These are phyloP conservation scores for Trissolcus brochymenae DNA, from an alignment of 2,888 invertebrate species.

Conservation along the genomic window DNA sequence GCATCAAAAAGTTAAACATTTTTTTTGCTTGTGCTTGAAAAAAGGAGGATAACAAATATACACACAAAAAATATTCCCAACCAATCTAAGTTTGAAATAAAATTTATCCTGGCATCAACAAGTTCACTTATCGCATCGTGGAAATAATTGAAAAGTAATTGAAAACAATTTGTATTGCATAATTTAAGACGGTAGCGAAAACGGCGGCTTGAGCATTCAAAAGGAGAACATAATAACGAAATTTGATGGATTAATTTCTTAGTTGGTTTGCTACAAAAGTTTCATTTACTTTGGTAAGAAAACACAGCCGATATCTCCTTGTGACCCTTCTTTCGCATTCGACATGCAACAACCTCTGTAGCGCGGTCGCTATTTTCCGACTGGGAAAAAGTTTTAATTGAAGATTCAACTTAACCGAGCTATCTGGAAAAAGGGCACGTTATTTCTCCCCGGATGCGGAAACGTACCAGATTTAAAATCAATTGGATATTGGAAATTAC, in stretches of 20 bases:
- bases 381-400: slow-evolving; percentile 70
- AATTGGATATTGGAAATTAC: slow-evolving; percentile 71
- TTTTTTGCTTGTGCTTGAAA: neutral
- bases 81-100: slow-evolving; percentile 2
- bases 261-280: slow-evolving; percentile 35
- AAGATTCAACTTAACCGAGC: slow-evolving; percentile 64
- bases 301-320: slow-evolving; percentile 57
- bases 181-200: slow-evolving; percentile 22
- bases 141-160: no score
- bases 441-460: slow-evolving; percentile 63
- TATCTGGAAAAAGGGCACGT: slow-evolving; percentile 59
- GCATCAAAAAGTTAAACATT: slow-evolving; percentile 52
- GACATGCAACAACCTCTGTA: slow-evolving; percentile 61
- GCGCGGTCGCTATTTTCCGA: slow-evolving; percentile 66
- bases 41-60: neutral
- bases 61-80: neutral
- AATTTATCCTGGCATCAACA: neutral
- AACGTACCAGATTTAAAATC: slow-evolving; percentile 70
- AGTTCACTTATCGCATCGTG: no score
- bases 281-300: slow-evolving; percentile 57
- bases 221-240: slow-evolving; percentile 37
- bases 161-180: slow-evolving; percentile 18
- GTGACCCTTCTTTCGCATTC: slow-evolving; percentile 65
- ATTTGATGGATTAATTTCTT: slow-evolving; percentile 51
- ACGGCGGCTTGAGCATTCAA: slow-evolving; percentile 29